Percentiles rank a stretch among this genome's conserved stretches.
phyloP scores from a whole-genome alignment of 2,797 vertebrate species.

The Margarornis squamiger region DNA sequence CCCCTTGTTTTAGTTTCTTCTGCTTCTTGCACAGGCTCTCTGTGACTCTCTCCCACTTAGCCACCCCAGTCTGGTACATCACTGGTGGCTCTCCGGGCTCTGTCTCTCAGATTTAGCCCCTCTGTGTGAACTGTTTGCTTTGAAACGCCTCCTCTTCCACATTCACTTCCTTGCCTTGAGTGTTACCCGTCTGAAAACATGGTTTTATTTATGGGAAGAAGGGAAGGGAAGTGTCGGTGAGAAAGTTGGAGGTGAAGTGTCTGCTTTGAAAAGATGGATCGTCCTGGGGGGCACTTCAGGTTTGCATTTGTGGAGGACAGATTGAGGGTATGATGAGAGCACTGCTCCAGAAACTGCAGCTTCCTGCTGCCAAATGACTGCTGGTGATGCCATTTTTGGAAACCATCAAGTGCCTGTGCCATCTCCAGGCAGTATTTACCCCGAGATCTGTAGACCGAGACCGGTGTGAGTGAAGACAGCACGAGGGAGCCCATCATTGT shows the following conservation, averaged over 20 bases:
- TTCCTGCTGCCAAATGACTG: not conserved
- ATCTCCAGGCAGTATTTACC: not conserved
- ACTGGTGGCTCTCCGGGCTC: not conserved
- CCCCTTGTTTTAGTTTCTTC: not conserved
- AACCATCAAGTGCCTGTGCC: not conserved
- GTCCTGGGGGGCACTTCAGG: not conserved
- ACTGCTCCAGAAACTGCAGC: fast-evolving
- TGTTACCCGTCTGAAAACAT: fast-evolving
- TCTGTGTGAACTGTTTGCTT: not conserved
- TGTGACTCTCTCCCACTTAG: not conserved
- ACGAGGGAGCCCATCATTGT: not conserved
- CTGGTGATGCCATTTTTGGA: fast-evolving
- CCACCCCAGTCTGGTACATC: not conserved
- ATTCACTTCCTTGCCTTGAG: not conserved
- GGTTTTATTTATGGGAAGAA: not conserved
- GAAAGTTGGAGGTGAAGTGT: not conserved
- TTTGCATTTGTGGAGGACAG: not conserved
- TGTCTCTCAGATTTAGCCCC: not conserved
- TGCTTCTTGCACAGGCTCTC: not conserved
- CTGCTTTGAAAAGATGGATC: no score
- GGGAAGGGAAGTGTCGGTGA: not conserved
- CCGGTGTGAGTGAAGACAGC: not conserved
- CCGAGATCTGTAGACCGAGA: not conserved
- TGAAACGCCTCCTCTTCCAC: not conserved
- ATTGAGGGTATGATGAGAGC: fast-evolving